A percentile compares a stretch with the other conserved stretches of the same genome.
Evolutionary conservation across 2,113 vertebrate genomes (phyloP).

Genomic region (Tychaedon coryphoeus): DNA sequence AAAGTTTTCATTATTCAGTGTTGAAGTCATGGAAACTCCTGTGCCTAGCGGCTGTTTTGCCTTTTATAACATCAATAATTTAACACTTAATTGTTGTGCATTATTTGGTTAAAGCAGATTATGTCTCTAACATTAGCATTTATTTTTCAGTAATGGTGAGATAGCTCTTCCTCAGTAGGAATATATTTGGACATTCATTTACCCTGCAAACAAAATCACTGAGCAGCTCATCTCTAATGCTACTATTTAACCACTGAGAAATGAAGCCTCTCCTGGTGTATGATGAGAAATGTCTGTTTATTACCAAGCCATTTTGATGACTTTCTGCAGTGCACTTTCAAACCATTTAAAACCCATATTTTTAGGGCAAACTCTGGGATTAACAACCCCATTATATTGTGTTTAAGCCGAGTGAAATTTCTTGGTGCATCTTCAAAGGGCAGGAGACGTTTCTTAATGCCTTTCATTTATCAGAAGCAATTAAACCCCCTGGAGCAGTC

Average conservation of each 20-base stretch:
- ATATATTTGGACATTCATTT: conserved; percentile 15
- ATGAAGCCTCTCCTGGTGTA: not conserved
- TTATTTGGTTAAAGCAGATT: conserved; percentile 54
- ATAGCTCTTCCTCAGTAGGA: not conserved
- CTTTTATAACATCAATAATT: conserved; percentile 62
- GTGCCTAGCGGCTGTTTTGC: conserved; percentile 15
- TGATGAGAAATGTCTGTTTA: conserved; percentile 31
- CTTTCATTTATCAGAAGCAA: conserved; percentile 11
- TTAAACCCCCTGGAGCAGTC: not conserved
- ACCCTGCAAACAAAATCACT: conserved; percentile 27
- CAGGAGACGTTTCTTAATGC: not conserved
- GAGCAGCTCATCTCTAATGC: not conserved
- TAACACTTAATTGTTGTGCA: conserved; percentile 54
- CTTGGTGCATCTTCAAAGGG: conserved; percentile 3
- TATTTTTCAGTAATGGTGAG: conserved; percentile 37
- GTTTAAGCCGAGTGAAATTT: not conserved
- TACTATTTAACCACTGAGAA: not conserved
- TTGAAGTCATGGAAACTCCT: conserved; percentile 44
- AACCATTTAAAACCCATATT: conserved; percentile 35
- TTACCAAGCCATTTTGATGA: conserved; percentile 18
- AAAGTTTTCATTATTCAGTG: conserved; percentile 39
- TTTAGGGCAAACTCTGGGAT: not conserved
- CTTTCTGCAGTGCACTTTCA: not conserved
- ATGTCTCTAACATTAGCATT: conserved; percentile 38
- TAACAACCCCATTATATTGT: not conserved